Conservation (phyloP, 2,888 invertebrate species). For the Choristoneura rosaceana region DNA sequence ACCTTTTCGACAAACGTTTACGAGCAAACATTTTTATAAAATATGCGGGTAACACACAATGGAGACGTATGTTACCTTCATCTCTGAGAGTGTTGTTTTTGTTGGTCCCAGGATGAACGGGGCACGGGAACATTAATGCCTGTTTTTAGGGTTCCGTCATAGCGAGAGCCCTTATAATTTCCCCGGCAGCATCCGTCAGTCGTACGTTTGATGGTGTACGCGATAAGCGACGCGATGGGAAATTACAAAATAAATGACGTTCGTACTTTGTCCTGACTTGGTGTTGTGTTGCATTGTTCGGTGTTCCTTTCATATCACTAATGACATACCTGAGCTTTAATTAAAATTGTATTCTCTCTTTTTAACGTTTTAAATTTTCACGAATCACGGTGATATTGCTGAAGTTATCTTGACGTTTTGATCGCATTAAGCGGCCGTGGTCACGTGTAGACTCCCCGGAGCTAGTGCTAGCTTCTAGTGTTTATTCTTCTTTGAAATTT, state of each 20-base stretch:
- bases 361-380: no score
- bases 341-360: background rate
- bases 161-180: conserved; percentile 27
- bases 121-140: conserved; percentile 32
- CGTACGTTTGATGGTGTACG: conserved; percentile 19
- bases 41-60: conserved; percentile 36
- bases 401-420: no score
- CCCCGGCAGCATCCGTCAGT: conserved; percentile 17
- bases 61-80: conserved; percentile 38
- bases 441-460: no score
- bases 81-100: conserved; percentile 40
- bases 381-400: no score
- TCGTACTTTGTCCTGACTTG: conserved; percentile 1
- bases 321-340: background rate
- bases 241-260: conserved; percentile 27
- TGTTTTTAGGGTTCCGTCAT: conserved; percentile 35
- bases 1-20: conserved; percentile 41
- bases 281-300: conserved; percentile 3
- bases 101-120: conserved; percentile 22
- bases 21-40: conserved; percentile 39
- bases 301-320: conserved; percentile 1
- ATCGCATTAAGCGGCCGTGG: no score
- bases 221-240: conserved; percentile 24
- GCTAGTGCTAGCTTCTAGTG: no score
- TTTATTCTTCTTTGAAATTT: no score